Conservation (phyloP, 2,797 vertebrate species). For the Myotis daubentonii region DNA sequence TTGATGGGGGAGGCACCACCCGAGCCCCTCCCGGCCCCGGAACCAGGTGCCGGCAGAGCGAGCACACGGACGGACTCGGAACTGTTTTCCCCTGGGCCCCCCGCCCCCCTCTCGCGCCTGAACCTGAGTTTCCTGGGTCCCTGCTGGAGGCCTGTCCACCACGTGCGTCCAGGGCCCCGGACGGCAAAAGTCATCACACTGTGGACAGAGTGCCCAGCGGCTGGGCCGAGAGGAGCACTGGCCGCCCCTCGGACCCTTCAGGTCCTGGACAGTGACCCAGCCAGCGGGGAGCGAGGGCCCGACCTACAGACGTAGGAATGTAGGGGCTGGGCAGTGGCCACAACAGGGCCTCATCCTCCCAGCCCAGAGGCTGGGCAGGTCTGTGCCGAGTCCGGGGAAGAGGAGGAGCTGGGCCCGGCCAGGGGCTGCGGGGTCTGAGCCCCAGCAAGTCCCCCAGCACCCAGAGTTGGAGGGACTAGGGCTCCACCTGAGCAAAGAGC, state of each 20-base stretch:
- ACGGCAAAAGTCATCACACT: fast-evolving
- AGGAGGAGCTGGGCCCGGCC: not conserved
- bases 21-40: too few species aligned
- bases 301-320: not conserved
- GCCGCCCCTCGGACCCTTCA: not conserved
- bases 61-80: not conserved
- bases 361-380: not conserved
- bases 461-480: fast-evolving
- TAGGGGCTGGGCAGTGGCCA: not conserved
- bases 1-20: not conserved
- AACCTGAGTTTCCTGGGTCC: too few species aligned
- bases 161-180: not conserved
- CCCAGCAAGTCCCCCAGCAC: fast-evolving
- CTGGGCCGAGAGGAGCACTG: not conserved
- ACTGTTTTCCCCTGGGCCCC: not conserved
- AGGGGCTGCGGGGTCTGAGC: not conserved
- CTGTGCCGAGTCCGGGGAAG: not conserved
- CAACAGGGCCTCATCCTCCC: not conserved
- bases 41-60: too few species aligned
- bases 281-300: fast-evolving
- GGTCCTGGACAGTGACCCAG: too few species aligned
- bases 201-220: too few species aligned
- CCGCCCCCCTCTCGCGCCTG: fast-evolving
- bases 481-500: not conserved
- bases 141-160: not conserved